These are phyloP conservation scores for Lordiphosa collinella DNA, from an alignment of 1,140 invertebrate species.

Conservation along the genomic window DNA sequence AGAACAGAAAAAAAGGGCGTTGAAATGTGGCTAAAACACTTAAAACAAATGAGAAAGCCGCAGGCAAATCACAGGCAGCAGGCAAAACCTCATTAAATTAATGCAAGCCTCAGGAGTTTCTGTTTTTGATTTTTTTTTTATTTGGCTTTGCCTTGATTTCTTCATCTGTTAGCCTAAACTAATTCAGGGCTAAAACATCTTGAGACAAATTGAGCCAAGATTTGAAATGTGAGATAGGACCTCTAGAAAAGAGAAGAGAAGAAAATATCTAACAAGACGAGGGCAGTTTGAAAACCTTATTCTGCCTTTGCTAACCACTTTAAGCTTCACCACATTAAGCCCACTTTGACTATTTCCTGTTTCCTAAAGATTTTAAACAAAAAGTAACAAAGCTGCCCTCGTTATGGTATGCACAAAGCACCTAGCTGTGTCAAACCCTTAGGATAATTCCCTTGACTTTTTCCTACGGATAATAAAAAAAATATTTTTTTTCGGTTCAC, in stretches of 20 bases:
- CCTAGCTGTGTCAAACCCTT: no score
- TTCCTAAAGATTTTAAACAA: no score
- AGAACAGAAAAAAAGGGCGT: constrained; percentile 43
- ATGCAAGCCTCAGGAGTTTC: constrained; percentile 64
- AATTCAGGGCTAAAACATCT: constrained; percentile 51
- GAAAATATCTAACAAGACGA: no score
- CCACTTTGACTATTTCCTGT: no score
- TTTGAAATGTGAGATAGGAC: constrained; percentile 51
- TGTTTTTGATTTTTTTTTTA: constrained; percentile 18
- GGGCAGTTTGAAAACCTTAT: no score
- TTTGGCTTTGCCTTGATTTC: neutral
- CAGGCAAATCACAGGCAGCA: constrained; percentile 52
- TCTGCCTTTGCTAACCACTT: no score
- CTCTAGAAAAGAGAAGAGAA: neutral
- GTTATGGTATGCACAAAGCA: no score
- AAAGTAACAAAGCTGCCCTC: no score
- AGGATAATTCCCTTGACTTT: no score
- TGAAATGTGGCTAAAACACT: constrained; percentile 50
- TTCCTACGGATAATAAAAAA: no score
- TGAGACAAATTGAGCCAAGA: constrained; percentile 48
- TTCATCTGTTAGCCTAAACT: constrained; percentile 13
- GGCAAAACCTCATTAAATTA: constrained; percentile 73
- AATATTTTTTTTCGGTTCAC: no score
- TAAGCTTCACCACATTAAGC: no score
- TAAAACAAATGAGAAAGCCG: constrained; percentile 52